Evolutionary conservation across 2,888 invertebrate species (phyloP), one percentile per base, ranked within the genome.

Genomic region (Athetis lepigone): DNA sequence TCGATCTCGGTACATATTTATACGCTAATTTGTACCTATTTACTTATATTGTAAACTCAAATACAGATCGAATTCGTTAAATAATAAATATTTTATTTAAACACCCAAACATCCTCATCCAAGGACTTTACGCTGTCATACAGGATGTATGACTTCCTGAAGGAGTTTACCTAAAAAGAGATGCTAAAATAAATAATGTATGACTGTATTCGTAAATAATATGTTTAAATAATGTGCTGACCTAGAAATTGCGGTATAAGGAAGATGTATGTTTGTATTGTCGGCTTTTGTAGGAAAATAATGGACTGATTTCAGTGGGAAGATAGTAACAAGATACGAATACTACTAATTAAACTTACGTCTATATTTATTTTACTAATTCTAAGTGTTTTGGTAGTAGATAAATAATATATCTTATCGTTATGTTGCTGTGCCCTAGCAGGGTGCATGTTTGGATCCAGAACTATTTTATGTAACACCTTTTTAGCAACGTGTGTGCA

Each of bases 61-160:
- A 42, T 19, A 11, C 3, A 36, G 3, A n/a, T 8, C 11, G 36
- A 6, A 13, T n/a, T 16, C 23, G 13, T 21, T 29, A 47, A 59
- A 13, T 42, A 49, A n/a, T 27, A 27, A 8, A 29, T 36, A 43
- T 6, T 29, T 36, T 40, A 25, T 46, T 19, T 51, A 43, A 43
- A 36, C 27, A 50, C 11, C 0, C 42, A 56, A 40, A 56, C 19
- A 63, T 67, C 56, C 63, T 80, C 39, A 57, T 56, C 9, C 29
- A 33, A 61, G 33, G 67, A 36, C 81, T 71, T 81, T 68, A 61
- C 27, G 4, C 13, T 49, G 60, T 56, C 66, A 68, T 59, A 27
- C 42, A 78, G 50, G 25, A 75, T 46, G 40, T 45, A 43, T 36
- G 25, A 59, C 76, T 80, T 80, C 77, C 80, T 65, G 27, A 47